Conservation (phyloP, 2,113 vertebrate species). For the Centropus bengalensis region DNA sequence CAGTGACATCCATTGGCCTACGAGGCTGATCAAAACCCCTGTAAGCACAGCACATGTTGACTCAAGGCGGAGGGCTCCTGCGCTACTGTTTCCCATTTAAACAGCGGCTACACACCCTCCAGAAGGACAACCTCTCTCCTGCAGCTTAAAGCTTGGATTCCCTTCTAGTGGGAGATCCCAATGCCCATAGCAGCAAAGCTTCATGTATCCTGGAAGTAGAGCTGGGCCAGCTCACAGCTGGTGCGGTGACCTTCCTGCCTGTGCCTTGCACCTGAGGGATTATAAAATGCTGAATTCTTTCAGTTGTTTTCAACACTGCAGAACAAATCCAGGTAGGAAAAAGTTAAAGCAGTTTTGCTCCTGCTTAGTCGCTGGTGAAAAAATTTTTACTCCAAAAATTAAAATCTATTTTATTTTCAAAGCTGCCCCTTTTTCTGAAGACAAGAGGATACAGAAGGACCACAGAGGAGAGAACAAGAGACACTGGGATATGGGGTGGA, state of each 20-base stretch:
- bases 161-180: neutral
- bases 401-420: neutral
- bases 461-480: neutral
- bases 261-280: neutral
- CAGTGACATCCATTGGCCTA: slow-evolving; percentile 77
- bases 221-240: neutral
- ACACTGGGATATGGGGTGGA: neutral
- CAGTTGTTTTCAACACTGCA: neutral
- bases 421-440: neutral
- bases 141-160: neutral
- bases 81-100: neutral
- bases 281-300: neutral
- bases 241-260: neutral
- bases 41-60: neutral
- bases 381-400: neutral
- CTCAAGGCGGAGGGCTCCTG: neutral
- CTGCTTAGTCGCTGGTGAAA: neutral
- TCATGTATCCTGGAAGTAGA: neutral
- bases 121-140: neutral
- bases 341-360: neutral
- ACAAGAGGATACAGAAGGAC: neutral
- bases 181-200: neutral
- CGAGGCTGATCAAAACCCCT: slow-evolving; percentile 1
- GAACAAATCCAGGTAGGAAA: neutral
- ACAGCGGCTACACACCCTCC: neutral